These are phyloP conservation scores for Saguinus midas DNA, from an alignment of 2,113 vertebrate species.

Conservation along the genomic window DNA sequence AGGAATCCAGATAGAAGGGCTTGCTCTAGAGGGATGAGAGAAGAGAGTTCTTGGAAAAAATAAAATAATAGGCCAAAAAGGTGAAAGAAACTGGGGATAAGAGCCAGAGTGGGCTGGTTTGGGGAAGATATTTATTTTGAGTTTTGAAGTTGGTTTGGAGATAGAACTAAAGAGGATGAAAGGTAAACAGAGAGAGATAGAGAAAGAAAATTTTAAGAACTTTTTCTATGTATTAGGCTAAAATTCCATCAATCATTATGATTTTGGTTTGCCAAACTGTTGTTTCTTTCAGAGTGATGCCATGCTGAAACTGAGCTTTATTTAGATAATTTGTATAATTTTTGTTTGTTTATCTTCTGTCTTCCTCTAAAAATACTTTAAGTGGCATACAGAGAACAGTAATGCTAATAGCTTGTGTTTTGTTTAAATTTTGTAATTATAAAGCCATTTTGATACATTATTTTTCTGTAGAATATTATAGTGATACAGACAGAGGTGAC, in stretches of 20 bases:
- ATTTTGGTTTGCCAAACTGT: background rate
- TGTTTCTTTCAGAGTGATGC: background rate
- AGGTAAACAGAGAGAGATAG: background rate
- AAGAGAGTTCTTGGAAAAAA: background rate
- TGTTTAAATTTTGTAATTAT: background rate
- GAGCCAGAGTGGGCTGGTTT: background rate
- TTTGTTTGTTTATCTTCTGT: background rate
- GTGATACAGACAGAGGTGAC: background rate
- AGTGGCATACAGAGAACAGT: background rate
- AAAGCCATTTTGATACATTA: background rate
- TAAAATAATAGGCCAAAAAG: background rate
- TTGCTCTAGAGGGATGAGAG: background rate
- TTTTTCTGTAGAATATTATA: background rate
- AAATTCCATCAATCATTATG: background rate
- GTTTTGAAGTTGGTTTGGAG: background rate
- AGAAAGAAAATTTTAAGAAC: background rate
- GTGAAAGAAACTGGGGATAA: background rate
- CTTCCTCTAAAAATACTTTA: background rate
- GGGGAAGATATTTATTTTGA: background rate
- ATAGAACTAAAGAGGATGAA: background rate
- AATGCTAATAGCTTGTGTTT: background rate
- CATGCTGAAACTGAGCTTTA: background rate
- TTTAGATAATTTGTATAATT: background rate
- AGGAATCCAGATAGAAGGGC: background rate
- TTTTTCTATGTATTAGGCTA: background rate